Percentiles rank a stretch among this genome's conserved stretches.
Evolutionary conservation across 2,888 invertebrate genomes (phyloP).

Genomic region (Lasioglossum calceatum): DNA sequence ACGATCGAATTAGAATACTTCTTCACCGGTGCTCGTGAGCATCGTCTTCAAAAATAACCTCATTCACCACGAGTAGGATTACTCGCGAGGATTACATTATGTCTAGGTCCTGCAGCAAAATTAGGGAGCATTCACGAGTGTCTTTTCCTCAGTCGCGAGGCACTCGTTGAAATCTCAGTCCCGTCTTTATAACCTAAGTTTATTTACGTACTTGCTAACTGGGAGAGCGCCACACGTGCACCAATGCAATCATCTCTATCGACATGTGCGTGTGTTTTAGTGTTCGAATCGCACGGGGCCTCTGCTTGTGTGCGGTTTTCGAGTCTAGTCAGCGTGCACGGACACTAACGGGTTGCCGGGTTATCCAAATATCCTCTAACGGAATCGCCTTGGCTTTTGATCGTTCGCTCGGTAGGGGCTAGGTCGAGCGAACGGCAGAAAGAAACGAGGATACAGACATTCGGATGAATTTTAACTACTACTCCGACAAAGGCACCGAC

Average conservation of each 20-base stretch:
- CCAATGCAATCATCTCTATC: slow-evolving; percentile 30
- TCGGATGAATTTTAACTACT: not conserved
- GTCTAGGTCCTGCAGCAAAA: not conserved
- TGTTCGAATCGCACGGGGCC: slow-evolving; percentile 38
- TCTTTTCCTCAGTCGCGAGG: slow-evolving; percentile 35
- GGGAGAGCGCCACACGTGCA: slow-evolving; percentile 74
- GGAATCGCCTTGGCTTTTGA: not conserved
- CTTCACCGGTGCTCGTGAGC: not conserved
- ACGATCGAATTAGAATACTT: not conserved
- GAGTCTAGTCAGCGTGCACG: slow-evolving; percentile 47
- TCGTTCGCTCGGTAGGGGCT: not conserved
- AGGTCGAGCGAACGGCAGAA: not conserved
- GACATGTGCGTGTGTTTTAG: slow-evolving; percentile 36
- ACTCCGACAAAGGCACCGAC: not conserved
- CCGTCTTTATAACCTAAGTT: slow-evolving; percentile 63
- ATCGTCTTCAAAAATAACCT: not conserved
- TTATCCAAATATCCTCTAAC: slow-evolving; percentile 7
- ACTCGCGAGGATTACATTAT: not conserved
- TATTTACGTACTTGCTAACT: slow-evolving; percentile 71
- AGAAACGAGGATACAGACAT: slow-evolving; percentile 6
- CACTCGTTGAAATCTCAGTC: slow-evolving; percentile 60
- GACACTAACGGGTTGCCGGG: slow-evolving; percentile 35
- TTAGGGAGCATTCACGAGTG: not conserved
- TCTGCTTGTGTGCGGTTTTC: slow-evolving; percentile 17
- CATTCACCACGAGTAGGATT: not conserved